Evolutionary conservation across 1,140 invertebrate species (phyloP).

Genomic region (Heliconius eleuchia): DNA sequence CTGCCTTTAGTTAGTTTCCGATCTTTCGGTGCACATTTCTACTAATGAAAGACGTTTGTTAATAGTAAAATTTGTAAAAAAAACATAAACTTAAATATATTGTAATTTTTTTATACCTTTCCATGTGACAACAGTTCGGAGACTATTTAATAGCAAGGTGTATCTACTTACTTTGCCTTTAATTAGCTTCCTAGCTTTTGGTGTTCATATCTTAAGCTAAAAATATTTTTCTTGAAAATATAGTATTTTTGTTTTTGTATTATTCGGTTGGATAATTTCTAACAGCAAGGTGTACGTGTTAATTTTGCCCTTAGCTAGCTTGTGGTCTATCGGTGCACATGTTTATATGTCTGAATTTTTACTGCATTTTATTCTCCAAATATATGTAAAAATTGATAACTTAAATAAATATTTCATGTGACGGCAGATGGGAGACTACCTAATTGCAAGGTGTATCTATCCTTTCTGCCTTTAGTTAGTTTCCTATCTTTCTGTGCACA

Average conservation of each 20-base stretch:
- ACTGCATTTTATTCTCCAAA: too few relatives aligned
- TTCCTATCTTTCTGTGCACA: not conserved
- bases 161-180: not conserved
- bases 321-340: not conserved
- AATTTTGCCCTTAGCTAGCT: constrained; percentile 6
- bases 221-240: not conserved
- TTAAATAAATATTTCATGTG: too few relatives aligned
- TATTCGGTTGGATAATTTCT: too few relatives aligned
- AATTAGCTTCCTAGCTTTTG: not conserved
- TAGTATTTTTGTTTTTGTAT: too few relatives aligned
- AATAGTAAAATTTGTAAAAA: not conserved
- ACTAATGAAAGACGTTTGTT: not conserved
- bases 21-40: not conserved
- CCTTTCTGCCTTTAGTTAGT: not conserved
- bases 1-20: constrained; percentile 15
- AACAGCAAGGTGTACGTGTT: not conserved
- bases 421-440: too few relatives aligned
- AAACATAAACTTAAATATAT: not conserved
- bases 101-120: not conserved
- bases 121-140: not conserved
- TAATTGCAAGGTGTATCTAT: not conserved
- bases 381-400: too few relatives aligned
- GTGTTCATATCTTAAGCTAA: not conserved
- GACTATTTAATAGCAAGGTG: constrained; percentile 3
- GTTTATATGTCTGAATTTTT: too few relatives aligned